phyloP scores from a whole-genome alignment of 2,113 vertebrate species.

The Anhinga rufa region DNA sequence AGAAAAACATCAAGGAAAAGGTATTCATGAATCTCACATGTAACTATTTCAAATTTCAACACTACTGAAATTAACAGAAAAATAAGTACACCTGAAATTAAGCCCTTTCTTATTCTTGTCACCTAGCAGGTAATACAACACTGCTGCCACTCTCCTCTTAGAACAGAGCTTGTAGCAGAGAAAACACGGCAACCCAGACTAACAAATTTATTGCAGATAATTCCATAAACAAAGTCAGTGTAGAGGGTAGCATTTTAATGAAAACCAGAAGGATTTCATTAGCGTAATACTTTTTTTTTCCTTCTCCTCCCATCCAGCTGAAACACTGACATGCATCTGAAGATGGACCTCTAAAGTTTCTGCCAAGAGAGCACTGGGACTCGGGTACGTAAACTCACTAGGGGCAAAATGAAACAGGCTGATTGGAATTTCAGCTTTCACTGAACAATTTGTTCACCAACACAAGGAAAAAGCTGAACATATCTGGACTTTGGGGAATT shows the following conservation, averaged over 20 bases:
- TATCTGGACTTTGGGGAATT: conserved; percentile 6
- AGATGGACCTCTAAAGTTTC: background rate
- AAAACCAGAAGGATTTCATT: conserved; percentile 34
- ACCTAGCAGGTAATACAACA: background rate
- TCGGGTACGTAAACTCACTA: conserved; percentile 22
- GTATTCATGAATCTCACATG: background rate
- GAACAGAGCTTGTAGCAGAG: background rate
- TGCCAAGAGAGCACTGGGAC: conserved; percentile 31
- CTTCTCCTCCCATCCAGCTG: conserved; percentile 10
- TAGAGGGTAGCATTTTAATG: conserved; percentile 22
- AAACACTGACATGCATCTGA: conserved; percentile 23
- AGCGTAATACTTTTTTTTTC: background rate
- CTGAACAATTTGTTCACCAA: conserved; percentile 38
- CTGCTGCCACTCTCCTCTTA: background rate
- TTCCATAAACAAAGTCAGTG: conserved; percentile 33
- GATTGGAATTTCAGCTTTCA: conserved; percentile 35
- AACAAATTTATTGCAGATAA: conserved; percentile 14
- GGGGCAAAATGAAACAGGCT: conserved; percentile 44
- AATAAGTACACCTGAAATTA: background rate
- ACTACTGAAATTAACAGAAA: background rate
- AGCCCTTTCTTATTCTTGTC: background rate
- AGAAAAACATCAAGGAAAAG: background rate
- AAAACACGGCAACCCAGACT: background rate
- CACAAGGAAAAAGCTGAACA: conserved; percentile 23
- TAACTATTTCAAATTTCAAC: background rate